Evolutionary conservation across 2,797 vertebrate species (phyloP), one percentile per base, ranked within the genome.

Genomic region (Acanthiza pusilla): DNA sequence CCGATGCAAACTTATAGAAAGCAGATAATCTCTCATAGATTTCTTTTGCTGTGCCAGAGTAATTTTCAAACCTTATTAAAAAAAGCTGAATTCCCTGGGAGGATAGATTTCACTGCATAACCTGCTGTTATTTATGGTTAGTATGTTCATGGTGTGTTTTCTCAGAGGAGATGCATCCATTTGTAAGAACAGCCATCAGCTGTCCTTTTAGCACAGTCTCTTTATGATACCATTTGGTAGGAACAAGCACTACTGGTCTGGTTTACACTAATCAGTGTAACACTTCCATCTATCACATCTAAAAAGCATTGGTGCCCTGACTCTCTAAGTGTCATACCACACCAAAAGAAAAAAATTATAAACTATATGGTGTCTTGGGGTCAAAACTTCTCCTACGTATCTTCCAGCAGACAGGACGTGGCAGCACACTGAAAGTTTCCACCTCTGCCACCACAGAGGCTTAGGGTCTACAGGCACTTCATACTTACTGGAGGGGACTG

Each of bases 41-140:
- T 73, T 93, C 48, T 70, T 91, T 79, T 91, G 50, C 70, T 82
- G 70, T 81, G 29, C 65, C 61, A 90, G 43, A 78, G 89, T 70
- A 34, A 94, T 95, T 95, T 96, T 62, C 77, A 93, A 66, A 50
- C 42, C 73, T 80, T 92, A 88, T 48, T 22, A 92, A 60, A 48
- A 17, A 12, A 16, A 80, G 4, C 73, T 79, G 20, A 91, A 79
- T 89, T 93, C 51, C 26, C 62, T 91, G 26, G 20, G 36, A 94
- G 53, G 72, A 91, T 34, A 90, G 45, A n/a, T 96, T 89, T 90
- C 42, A 45, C 72, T 79, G 22, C n/a, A 81, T 51, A 92, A 89
- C 77, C 85, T 90, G 80, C 72, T 90, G 63, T 96, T 96, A 96
- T 79, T 92, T 93, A 87, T 54, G 81, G 78, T 94, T 96, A 82